A percentile compares a stretch with the other conserved stretches of the same genome.
Conservation (phyloP, 2,797 vertebrate genomes). For the Tenualosa thibaudeaui region DNA sequence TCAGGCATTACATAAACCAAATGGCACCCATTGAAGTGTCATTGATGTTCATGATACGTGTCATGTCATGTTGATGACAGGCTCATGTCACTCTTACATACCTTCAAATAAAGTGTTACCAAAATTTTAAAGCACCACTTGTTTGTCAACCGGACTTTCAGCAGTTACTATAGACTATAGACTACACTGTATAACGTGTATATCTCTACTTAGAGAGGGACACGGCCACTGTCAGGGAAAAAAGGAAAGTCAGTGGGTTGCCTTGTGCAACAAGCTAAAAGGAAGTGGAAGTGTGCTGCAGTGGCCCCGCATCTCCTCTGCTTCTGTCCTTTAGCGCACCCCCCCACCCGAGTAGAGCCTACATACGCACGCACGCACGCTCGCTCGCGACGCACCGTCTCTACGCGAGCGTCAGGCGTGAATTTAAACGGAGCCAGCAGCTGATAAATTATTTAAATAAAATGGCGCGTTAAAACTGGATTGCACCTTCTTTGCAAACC, state of each 20-base stretch:
- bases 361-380: background rate
- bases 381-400: background rate
- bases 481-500: background rate
- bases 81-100: no score
- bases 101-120: no score
- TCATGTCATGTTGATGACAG: no score
- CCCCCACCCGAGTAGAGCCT: background rate
- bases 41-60: no score
- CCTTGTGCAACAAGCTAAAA: background rate
- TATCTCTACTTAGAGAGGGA: no score
- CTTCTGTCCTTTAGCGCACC: background rate
- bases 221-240: background rate
- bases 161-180: background rate
- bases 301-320: background rate
- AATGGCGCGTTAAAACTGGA: conserved; percentile 8
- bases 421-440: conserved; percentile 14
- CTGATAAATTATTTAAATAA: conserved; percentile 23
- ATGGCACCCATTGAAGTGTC: no score
- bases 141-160: background rate
- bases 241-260: background rate
- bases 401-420: background rate
- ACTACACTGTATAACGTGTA: background rate
- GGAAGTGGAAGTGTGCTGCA: background rate
- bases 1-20: no score
- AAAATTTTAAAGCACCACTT: no score